Conservation (phyloP, 2,888 invertebrate species). For the Pterostichus niger region DNA sequence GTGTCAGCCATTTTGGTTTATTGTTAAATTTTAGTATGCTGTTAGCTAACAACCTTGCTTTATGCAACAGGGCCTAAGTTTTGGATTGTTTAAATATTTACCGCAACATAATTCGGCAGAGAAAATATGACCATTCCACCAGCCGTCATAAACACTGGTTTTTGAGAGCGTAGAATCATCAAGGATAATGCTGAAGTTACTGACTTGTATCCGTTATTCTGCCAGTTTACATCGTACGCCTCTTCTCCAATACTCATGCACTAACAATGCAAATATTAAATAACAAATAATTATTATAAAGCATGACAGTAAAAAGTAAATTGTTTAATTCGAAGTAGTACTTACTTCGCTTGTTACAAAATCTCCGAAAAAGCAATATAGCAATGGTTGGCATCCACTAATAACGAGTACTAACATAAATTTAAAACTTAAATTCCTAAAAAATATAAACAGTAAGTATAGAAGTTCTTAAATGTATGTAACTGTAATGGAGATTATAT, state of each 20-base stretch:
- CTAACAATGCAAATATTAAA: slow-evolving; percentile 6
- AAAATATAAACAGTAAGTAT: background rate
- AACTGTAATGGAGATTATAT: too few species aligned
- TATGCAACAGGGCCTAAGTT: too few species aligned
- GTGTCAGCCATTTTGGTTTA: too few species aligned
- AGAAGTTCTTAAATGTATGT: too few species aligned
- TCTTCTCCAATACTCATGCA: background rate
- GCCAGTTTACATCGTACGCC: background rate
- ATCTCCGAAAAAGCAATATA: slow-evolving; percentile 4
- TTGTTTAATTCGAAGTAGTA: background rate
- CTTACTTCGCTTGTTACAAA: slow-evolving; percentile 4
- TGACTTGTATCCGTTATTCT: background rate
- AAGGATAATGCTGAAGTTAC: background rate
- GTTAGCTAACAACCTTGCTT: too few species aligned
- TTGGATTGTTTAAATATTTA: background rate
- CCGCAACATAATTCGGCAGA: background rate
- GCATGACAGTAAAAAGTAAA: background rate
- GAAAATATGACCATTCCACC: background rate
- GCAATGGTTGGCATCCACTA: background rate
- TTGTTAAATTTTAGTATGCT: too few species aligned
- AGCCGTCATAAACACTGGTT: slow-evolving; percentile 3
- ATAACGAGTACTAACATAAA: background rate
- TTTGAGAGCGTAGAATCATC: background rate
- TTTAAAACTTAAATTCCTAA: background rate
- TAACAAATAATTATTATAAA: too few species aligned